Evolutionary conservation across 2,113 vertebrate species (phyloP), one percentile per base, ranked within the genome.

Genomic region (Arothron firmamentum): DNA sequence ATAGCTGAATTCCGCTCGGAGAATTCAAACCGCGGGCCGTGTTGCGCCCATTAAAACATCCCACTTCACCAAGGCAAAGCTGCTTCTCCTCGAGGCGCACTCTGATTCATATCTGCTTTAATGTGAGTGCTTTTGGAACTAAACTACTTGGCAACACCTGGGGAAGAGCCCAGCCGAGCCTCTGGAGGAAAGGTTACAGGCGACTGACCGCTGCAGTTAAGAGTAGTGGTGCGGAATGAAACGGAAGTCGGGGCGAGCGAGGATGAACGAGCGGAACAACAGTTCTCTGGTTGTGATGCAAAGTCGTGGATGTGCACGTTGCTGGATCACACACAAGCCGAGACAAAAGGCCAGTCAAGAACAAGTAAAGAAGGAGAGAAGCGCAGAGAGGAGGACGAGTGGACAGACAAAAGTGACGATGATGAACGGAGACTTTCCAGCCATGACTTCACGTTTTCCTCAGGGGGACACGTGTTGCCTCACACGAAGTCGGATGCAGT

Each of bases 361-460:
- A 60, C 34, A 54, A 53, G 45, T 54, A 34, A 10, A 3, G 48
- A 61, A 51, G 34, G 47, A 50, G 52, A 53, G 15, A 46, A 49
- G 57, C 13, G 25, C 13, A 45, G 38, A 46, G 41, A 59, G 46
- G 56, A 28, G 62, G 58, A 73, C 50, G 41, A 68, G 55, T 31
- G 71, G 56, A 67, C 70, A 6, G 57, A 67, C 56, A 47, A 53
- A 47, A 31, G 56, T 79, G 81, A 85, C 56, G 59, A 0, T 78
- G 84, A 88, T 68, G 74, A 80, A 83, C 70, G 17, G 19, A 61
- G 81, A 87, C 83, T 81, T 50, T 23, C 52, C 54, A 61, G 53
- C 81, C 28, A 75, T 82, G 74, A 82, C 77, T 79, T 85, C 74
- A 81, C 49, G 61, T 63, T 67, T 60, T 78, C 55, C 75, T 68